Base-by-base conservation (phyloP, 2,113 vertebrate species). In the Philantomba maxwellii region DNA sequence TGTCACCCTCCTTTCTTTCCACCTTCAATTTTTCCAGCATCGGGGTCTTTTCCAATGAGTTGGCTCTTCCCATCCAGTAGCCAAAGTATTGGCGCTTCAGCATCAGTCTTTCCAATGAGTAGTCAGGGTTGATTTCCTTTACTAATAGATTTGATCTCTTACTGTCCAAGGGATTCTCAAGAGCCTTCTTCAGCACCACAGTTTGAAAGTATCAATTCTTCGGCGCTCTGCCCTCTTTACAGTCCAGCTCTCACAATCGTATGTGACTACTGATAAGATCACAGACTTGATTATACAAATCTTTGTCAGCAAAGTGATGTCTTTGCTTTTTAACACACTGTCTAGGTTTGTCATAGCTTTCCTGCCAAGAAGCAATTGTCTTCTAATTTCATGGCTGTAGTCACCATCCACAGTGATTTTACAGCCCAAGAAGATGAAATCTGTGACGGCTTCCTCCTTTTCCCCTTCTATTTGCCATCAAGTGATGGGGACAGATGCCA, bases 141-240 rank as follows among this genome's bases (percentile, higher is more conserved):
- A 73, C 19, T 73, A 5, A 39, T 39, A 73, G 19, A 36, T 73
- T 73, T 39, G n/a, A 73, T 23, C 10, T 73, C 19, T 73, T 73
- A 10, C 66, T 73, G 19, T 73, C 66, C 66, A 39, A 25, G 5
- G 1, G 21, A 23, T 73, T 73, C 19, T 73, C 66, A 73, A 73
- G 66, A 39, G n/a, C 66, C 10, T 73, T 73, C 66, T 39, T 5
- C n/a, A 73, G 66, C 66, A 23, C 66, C n/a, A 73, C 19, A 70
- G 66, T 73, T 25, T 73, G 66, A 73, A 73, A 73, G 10, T 23
- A 39, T 23, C 2, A 6, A 39, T 6, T 73, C n/a, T 73, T 73
- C 5, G 0, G n/a, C 0, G 0, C 36, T 39, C 66, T 70, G 19
- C n/a, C 66, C 0, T 39, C 66, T 73, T 73, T 73, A 73, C 19